Evolutionary conservation across 2,888 invertebrate genomes (phyloP), one percentile per base, ranked within the genome.

Genomic region (Clitarchus hookeri): DNA sequence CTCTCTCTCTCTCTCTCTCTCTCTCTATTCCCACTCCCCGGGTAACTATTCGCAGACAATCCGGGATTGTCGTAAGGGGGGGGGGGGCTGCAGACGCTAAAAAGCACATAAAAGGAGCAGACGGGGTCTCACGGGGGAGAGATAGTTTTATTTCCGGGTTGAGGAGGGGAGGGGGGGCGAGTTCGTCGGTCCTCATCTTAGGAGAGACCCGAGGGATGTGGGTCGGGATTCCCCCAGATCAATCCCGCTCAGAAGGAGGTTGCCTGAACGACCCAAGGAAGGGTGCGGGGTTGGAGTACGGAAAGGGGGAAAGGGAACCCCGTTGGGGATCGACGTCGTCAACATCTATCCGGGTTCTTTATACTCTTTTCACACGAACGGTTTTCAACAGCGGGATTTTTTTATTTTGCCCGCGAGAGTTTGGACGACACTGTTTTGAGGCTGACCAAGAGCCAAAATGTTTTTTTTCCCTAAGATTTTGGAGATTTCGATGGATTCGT

Each of bases 391-490:
- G 48, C 48, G 11, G 12, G 48, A 11, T 48, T 48, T 48, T 48
- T 48, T 48, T 48, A 48, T 48, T 48, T 48, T 23, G 77, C 44
- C 44, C 77, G 25, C 83, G 83, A 11, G 25, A 77, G 36, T 83
- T 65, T 0, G n/a, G 36, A 13, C 80, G 19, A 80, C n/a, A 16
- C n/a, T 6, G 87, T 86, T 65, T 53, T 85, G 36, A 36, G 36
- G 36, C 36, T 36, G 36, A 36, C 36, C 4, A n/a, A n/a, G n/a
- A n/a, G n/a, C n/a, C n/a, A n/a, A n/a, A n/a, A n/a, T n/a, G n/a
- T n/a, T n/a, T n/a, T n/a, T n/a, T n/a, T n/a, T n/a, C n/a, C n/a
- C n/a, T n/a, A n/a, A n/a, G n/a, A n/a, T n/a, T n/a, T n/a, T n/a
- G n/a, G n/a, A n/a, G n/a, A n/a, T n/a, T n/a, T n/a, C n/a, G n/a